These are phyloP conservation scores for Pachyrhynchus sulphureomaculatus DNA, from an alignment of 1,140 invertebrate genomes.

Conservation along the genomic window DNA sequence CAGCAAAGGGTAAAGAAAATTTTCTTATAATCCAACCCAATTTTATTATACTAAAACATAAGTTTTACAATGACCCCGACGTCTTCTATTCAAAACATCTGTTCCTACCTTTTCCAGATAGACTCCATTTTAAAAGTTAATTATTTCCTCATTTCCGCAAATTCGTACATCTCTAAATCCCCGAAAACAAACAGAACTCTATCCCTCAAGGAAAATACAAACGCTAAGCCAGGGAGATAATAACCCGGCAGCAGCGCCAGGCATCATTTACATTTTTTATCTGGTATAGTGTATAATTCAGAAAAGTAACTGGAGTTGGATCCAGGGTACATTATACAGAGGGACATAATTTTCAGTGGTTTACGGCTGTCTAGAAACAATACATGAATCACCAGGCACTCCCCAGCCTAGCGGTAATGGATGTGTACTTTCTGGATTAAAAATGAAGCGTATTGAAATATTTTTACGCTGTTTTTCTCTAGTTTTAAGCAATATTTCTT, in stretches of 20 bases:
- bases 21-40: no score
- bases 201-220: conserved; percentile 22
- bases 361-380: conserved; percentile 50
- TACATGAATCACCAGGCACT: conserved; percentile 50
- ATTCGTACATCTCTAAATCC: conserved; percentile 7
- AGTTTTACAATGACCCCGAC: no score
- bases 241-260: conserved; percentile 32
- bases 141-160: neutral
- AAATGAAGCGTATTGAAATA: conserved; percentile 50
- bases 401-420: conserved; percentile 42
- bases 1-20: no score
- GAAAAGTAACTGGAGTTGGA: conserved; percentile 36
- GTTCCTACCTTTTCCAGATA: no score
- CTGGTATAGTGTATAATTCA: conserved; percentile 41
- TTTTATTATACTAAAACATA: no score
- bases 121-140: no score
- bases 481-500: neutral
- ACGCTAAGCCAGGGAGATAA: conserved; percentile 30
- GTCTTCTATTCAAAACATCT: no score
- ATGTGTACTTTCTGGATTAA: conserved; percentile 51
- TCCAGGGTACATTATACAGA: conserved; percentile 45
- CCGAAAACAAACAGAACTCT: conserved; percentile 23
- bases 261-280: conserved; percentile 47
- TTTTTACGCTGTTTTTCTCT: conserved; percentile 41
- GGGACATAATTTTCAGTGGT: conserved; percentile 50